Evolutionary conservation across 2,797 vertebrate genomes (phyloP).

Genomic region (Capromys pilorides): DNA sequence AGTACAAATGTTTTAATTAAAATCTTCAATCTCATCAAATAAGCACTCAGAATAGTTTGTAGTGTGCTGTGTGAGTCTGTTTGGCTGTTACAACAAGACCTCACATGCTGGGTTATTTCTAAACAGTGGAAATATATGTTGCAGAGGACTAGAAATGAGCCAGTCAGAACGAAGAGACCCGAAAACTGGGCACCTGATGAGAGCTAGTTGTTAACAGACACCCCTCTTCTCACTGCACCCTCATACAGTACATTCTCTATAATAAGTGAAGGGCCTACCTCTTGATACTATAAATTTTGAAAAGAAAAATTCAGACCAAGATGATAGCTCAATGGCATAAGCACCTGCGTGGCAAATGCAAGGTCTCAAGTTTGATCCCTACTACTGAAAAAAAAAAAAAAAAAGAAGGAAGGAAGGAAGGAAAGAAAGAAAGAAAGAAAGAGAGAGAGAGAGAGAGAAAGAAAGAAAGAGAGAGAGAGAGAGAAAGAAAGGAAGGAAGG

Average conservation of each 20-base stretch:
- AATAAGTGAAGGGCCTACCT: background rate
- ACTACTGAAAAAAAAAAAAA: too few relatives aligned
- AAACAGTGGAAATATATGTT: background rate
- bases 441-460: too few relatives aligned
- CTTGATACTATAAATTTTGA: too few relatives aligned
- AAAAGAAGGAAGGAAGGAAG: too few relatives aligned
- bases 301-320: background rate
- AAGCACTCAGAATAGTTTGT: background rate
- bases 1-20: slow-evolving; percentile 2
- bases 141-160: too few relatives aligned
- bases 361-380: too few relatives aligned
- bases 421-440: too few relatives aligned
- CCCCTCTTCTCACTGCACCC: fast-evolving
- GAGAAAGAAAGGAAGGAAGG: too few relatives aligned
- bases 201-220: too few relatives aligned
- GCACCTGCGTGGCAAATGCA: too few relatives aligned
- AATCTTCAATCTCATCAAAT: background rate
- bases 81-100: background rate
- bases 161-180: background rate
- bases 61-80: background rate
- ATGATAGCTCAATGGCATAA: too few relatives aligned
- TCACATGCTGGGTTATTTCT: background rate
- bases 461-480: too few relatives aligned
- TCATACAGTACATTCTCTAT: background rate
- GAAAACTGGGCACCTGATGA: fast-evolving